Conservation (phyloP, 2,888 invertebrate species). For the Harpagoxenus sublaevis region DNA sequence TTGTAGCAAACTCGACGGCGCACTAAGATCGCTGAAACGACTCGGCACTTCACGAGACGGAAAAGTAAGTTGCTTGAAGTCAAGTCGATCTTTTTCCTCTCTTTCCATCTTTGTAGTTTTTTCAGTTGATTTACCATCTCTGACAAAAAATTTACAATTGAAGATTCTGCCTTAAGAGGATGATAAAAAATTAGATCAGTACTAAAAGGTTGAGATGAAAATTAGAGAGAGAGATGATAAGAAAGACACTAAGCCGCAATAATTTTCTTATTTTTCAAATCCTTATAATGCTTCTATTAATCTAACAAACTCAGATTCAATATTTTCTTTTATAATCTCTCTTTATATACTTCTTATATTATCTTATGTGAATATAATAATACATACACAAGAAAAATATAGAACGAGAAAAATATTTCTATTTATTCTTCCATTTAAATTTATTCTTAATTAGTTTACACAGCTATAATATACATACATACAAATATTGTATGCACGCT, state of each 20-base stretch:
- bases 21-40: constrained; percentile 40
- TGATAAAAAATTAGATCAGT: constrained; percentile 38
- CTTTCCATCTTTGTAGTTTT: background rate
- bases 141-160: background rate
- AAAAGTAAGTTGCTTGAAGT: constrained; percentile 44
- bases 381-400: background rate
- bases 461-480: background rate
- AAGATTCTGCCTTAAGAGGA: constrained; percentile 19
- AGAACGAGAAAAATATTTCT: background rate
- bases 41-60: constrained; percentile 17
- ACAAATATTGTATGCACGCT: background rate
- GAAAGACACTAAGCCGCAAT: background rate
- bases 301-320: background rate
- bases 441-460: background rate
- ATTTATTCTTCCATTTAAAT: too few relatives aligned
- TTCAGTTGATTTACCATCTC: background rate
- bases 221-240: background rate
- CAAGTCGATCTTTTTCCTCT: constrained; percentile 12
- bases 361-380: background rate
- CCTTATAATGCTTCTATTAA: background rate
- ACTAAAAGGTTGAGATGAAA: background rate
- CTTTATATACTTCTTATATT: background rate
- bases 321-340: background rate
- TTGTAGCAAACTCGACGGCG: constrained; percentile 53
- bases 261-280: background rate